Conservation (phyloP, 2,113 vertebrate species). For the Myrmecobius fasciatus region DNA sequence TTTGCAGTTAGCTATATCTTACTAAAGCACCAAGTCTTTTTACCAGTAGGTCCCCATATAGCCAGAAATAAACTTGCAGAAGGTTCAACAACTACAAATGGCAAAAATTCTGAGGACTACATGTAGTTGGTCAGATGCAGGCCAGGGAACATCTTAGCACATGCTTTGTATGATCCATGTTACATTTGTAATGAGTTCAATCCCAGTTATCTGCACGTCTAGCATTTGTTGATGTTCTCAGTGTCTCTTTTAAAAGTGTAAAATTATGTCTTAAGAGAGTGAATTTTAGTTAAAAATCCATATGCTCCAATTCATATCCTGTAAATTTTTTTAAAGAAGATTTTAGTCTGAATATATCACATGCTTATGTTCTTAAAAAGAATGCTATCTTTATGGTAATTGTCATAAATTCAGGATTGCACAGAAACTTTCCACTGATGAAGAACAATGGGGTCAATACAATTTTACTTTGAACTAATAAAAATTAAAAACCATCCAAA, state of each 20-base stretch:
- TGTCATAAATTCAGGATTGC: background rate
- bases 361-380: conserved; percentile 20
- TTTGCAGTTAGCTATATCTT: background rate
- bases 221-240: conserved; percentile 31
- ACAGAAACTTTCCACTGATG: rapidly evolving
- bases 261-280: conserved; percentile 29
- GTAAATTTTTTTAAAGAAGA: background rate
- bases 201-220: conserved; percentile 31
- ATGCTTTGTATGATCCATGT: background rate
- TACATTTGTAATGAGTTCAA: conserved; percentile 34
- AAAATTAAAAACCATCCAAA: conserved; percentile 54
- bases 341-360: conserved; percentile 18
- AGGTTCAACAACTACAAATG: background rate
- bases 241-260: conserved; percentile 35
- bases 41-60: background rate
- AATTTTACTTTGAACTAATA: conserved; percentile 69
- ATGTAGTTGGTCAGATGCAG: background rate
- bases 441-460: conserved; percentile 38
- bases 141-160: background rate
- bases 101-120: background rate
- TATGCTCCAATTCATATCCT: conserved; percentile 35
- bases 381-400: background rate
- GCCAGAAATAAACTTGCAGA: background rate
- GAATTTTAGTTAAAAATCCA: conserved; percentile 16
- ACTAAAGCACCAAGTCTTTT: background rate